Percentiles rank a stretch among this genome's conserved stretches.
These are phyloP conservation scores for Riptortus pedestris DNA, from an alignment of 1,140 invertebrate species.

Conservation along the genomic window DNA sequence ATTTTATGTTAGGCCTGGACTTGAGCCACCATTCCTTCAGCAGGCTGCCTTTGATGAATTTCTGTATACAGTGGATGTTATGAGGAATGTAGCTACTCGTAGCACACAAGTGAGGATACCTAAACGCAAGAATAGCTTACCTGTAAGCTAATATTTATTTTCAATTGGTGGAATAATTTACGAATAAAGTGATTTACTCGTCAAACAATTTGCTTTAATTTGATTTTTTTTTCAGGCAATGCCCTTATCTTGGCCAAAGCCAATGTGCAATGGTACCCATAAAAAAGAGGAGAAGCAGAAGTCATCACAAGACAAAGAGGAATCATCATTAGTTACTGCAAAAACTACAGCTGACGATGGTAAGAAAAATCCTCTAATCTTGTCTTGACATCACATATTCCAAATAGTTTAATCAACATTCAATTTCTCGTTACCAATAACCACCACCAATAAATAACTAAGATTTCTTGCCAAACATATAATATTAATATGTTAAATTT, in stretches of 20 bases:
- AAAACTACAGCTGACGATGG: conserved; percentile 31
- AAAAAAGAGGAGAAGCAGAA: conserved; percentile 25
- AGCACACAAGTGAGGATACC: conserved; percentile 18
- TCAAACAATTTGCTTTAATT: not conserved
- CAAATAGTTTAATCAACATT: too few relatives aligned
- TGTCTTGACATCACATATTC: too few relatives aligned
- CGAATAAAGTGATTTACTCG: not conserved
- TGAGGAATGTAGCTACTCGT: conserved; percentile 58
- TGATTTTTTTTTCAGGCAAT: conserved; percentile 27
- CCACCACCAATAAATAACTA: too few relatives aligned
- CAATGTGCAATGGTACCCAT: conserved; percentile 16
- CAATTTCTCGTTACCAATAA: too few relatives aligned
- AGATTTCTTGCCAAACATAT: too few relatives aligned
- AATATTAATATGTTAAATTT: too few relatives aligned
- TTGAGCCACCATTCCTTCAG: conserved; percentile 51
- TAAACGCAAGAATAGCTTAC: conserved; percentile 32
- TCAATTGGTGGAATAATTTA: not conserved
- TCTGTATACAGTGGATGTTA: conserved; percentile 70
- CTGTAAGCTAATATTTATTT: conserved; percentile 30
- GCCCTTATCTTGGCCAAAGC: conserved; percentile 24
- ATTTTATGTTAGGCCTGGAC: conserved; percentile 36
- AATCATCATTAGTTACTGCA: conserved; percentile 30
- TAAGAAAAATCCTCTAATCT: conserved; percentile 24
- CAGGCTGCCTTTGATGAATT: conserved; percentile 76
- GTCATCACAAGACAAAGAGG: conserved; percentile 29